Base-by-base conservation (phyloP, 2,113 vertebrate genomes). In the Eublepharis macularius region DNA sequence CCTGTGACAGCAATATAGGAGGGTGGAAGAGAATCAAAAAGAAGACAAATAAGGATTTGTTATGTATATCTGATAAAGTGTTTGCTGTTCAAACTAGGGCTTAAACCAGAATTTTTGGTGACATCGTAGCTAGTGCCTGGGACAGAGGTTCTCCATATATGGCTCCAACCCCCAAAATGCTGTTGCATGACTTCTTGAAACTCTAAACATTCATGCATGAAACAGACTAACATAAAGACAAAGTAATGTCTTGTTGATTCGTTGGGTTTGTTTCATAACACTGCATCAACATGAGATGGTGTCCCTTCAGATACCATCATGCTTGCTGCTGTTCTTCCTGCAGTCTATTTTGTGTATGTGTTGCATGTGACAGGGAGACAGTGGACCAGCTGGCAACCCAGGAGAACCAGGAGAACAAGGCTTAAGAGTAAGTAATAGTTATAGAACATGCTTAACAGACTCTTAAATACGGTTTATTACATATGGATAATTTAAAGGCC, bases 331-430 rank as follows among this genome's bases (percentile, higher is more conserved):
- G 4, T 29, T 86, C n/a, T 73, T 45, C n/a, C 29, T 80, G 76
- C 87, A 85, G 83, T 77, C 1, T 19, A 45, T 26, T 63, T 24
- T 63, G 60, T 85, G 7, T 73, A 34, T 65, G 80, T 86, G 34
- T 93, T 91, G 34, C 92, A 41, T 91, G 68, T 83, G 89, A 69
- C 93, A 98, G 98, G 98, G 98, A 93, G 97, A 97, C 45, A 32
- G 24, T 76, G 98, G 98, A 54, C 93, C 93, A 81, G 80, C 87
- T 77, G 98, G 98, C 88, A 94, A 92, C 81, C 94, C 94, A 92
- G 98, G 98, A 80, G 97, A 97, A 85, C 89, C 96, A 87, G 98
- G 98, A 1, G 96, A 97, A 73, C 94, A 96, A 89, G 98, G 98
- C 90, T 89, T 97, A 82, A 95, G 97, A 95, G 98, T 98, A 92